Evolutionary conservation across 2,888 invertebrate species (phyloP), one percentile per base, ranked within the genome.

Genomic region (Punctoribates punctum): DNA sequence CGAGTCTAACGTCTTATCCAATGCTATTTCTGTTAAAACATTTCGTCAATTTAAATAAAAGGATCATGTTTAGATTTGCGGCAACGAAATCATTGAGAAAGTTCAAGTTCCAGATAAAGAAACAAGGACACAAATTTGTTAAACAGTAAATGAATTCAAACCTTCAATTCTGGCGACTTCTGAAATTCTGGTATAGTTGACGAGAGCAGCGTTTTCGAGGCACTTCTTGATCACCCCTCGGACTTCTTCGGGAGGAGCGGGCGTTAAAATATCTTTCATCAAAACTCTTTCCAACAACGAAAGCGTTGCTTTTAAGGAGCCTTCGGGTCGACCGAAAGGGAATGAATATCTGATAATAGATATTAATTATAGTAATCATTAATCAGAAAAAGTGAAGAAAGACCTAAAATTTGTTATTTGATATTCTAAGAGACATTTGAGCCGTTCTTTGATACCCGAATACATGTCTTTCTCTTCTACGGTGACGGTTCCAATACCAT

Each of bases 341-440:
- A 77, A 78, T 51, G 60, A 74, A 65, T 78, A 78, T 25, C 78
- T 77, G 62, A 20, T 57, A 13, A 13, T 9, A 42, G 11, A 8
- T 0, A 25, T 4, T 15, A 1, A 23, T 27, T 17, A 23, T 9
- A 15, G 9, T 57, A 15, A 57, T 15, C 20, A 3, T 42, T 2
- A 38, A 29, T 29, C n/a, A 46, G 11, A 23, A 23, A 25, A 25
- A 25, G 0, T 23, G 2, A 25, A 57, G 74, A 3, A 73, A 42
- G 86, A 91, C 91, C 94, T 90, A 87, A 99, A 99, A 88, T 99
- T 96, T 34, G 98, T 99, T 82, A 99, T 97, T 88, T 99, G 98
- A 85, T 94, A 91, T 86, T 99, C 98, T 80, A 99, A 87, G 80
- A 98, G 87, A 81, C 93, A 89, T 82, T 94, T 89, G 80, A 99